A percentile compares a stretch with the other conserved stretches of the same genome.
phyloP scores from a whole-genome alignment of 2,113 vertebrate genomes.

The Epinephelus fuscoguttatus region DNA sequence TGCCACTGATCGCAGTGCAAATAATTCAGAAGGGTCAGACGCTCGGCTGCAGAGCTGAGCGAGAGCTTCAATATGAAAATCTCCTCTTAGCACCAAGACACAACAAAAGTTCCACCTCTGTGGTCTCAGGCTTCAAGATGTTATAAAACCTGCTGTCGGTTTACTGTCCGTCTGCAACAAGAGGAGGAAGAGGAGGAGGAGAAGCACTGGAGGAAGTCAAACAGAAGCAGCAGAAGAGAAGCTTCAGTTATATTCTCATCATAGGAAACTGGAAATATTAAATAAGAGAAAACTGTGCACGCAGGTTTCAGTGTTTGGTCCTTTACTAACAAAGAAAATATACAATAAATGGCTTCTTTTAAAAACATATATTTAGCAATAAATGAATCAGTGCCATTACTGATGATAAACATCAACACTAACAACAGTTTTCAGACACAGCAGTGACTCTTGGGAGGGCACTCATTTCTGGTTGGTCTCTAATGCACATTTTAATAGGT shows the following conservation, averaged over 20 bases:
- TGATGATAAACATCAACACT: too few species aligned
- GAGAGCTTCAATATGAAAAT: conserved; percentile 49
- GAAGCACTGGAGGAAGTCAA: neutral
- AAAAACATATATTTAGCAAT: too few species aligned
- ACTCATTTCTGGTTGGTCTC: too few species aligned
- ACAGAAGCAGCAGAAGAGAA: neutral
- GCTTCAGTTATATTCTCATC: neutral
- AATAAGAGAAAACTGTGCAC: neutral
- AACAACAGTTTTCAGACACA: too few species aligned
- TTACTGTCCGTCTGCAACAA: neutral
- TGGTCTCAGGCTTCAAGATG: conserved; percentile 9
- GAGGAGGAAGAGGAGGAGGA: conserved; percentile 16
- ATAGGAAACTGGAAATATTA: neutral
- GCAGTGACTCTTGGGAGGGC: too few species aligned
- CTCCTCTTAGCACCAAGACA: conserved; percentile 23
- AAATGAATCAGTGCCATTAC: too few species aligned
- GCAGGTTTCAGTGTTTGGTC: neutral
- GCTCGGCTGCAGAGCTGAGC: conserved; percentile 35
- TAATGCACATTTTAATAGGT: too few species aligned
- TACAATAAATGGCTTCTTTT: neutral
- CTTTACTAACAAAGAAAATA: neutral
- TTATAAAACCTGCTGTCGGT: neutral
- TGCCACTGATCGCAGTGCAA: conserved; percentile 36
- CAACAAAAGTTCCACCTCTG: conserved; percentile 26
- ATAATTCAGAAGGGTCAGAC: conserved; percentile 41